Conservation (phyloP, 2,113 vertebrate species). For the Genyomyrus donnyi region DNA sequence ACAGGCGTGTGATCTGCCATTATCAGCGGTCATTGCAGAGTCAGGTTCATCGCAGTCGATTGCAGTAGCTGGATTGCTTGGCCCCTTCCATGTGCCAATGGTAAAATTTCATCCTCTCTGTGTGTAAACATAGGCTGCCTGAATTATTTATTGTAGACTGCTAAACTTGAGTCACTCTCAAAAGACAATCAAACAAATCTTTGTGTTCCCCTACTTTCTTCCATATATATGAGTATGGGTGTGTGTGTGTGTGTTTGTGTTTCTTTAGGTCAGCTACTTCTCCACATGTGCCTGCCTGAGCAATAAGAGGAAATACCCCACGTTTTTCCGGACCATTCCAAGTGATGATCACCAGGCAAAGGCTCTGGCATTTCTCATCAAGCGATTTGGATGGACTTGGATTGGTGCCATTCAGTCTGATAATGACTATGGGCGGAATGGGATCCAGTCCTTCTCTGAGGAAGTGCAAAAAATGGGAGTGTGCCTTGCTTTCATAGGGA, state of each 20-base stretch:
- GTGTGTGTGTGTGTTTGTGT: not conserved
- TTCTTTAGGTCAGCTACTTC: constrained; percentile 61
- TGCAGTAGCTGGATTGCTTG: constrained; percentile 52
- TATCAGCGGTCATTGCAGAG: constrained; percentile 58
- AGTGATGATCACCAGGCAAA: constrained; percentile 63
- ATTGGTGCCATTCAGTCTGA: constrained; percentile 61
- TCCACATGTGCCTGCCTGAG: constrained; percentile 62
- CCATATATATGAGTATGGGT: not conserved
- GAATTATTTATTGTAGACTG: not conserved
- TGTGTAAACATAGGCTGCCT: not conserved
- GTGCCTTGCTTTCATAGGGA: constrained; percentile 61
- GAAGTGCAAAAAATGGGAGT: constrained; percentile 53
- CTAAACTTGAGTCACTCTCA: not conserved
- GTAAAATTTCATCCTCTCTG: constrained; percentile 40
- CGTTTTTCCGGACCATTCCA: constrained; percentile 63
- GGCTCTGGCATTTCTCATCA: constrained; percentile 58
- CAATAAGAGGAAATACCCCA: constrained; percentile 57
- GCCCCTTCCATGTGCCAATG: constrained; percentile 58
- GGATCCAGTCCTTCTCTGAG: constrained; percentile 54
- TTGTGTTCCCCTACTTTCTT: not conserved
- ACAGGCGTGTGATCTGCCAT: constrained; percentile 40
- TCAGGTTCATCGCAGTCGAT: constrained; percentile 63
- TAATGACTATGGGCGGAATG: constrained; percentile 59
- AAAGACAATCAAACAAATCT: not conserved
- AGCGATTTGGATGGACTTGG: constrained; percentile 63